Evolutionary conservation across 2,113 vertebrate genomes (phyloP), one percentile per base, ranked within the genome.

Genomic region (Halcyon senegalensis): DNA sequence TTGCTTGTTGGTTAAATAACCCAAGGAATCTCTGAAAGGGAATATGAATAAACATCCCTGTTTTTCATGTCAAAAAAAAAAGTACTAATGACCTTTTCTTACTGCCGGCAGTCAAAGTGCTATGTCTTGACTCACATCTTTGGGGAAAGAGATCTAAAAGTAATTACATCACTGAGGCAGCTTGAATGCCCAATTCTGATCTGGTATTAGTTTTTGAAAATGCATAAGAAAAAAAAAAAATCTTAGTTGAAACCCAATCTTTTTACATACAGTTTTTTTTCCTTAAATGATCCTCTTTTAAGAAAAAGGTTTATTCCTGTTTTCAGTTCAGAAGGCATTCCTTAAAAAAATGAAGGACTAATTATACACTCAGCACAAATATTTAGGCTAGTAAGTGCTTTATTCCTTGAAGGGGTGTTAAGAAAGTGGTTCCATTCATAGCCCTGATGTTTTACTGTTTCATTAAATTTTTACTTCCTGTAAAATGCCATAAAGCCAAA

Each of bases 1-100:
- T 48, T 74, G 8, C 25, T 93, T 44, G 55, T 63, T 86, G 48
- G 17, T 84, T 89, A 63, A 90, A 90, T 78, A 84, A 81, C 7
- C 21, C 17, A 70, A 77, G 9, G 2, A 31, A 31, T 74, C 33
- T 75, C 39, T 67, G 41, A 80, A 87, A 95, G 28, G 10, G 28
- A 86, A 43, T 75, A 9, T 8, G 30, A 89, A 60, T 67, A 50
- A 44, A 23, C 3, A n/a, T 43, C 78, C 4, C 14, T 56, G 23
- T 4, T 31, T 84, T 87, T 39, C 7, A 51, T 35, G 15, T n/a
- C 3, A n/a, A 75, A 79, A 86, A 70, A 55, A 35, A 50, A 43
- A 3, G 1, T 53, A 37, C 13, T 35, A 63, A 44, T 63, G 41
- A 44, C 13, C 11, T 89, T 82, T 84, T 73, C 20, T 62, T 88